Base-by-base conservation (phyloP, 2,888 invertebrate genomes). In the Lypha dubia region DNA sequence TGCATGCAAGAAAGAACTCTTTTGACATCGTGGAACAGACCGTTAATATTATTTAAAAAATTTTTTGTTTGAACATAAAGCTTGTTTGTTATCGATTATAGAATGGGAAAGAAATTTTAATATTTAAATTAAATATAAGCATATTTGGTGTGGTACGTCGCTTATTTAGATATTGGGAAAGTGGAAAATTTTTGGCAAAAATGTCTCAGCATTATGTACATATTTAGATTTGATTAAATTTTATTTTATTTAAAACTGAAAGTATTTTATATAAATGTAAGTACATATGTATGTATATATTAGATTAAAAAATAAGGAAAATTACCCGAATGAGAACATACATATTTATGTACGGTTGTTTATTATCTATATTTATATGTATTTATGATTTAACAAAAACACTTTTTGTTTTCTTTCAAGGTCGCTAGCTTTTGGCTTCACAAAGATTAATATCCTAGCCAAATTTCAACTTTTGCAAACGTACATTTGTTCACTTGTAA, bases 211-310 rank as follows among this genome's bases (percentile, higher is more conserved):
- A 28, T n/a, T n/a, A n/a, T n/a, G n/a, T n/a, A 28, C 2, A 49
- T 49, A 49, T 67, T 58, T 68, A 4, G 22, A 28, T 28, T 28
- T 28, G 5, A 28, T 28, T 11, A 32, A 44, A 63, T 46, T 41
- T 38, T 15, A 46, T 67, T 77, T 60, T 38, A 24, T 11, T 53
- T 24, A 49, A 71, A 63, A 79, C 46, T 44, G 35, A 79, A 70
- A 79, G 63, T 58, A 7, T 71, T 46, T 63, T 53, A 17, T 41
- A 53, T 32, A 75, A 65, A 75, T 49, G n/a, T n/a, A n/a, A n/a
- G n/a, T n/a, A n/a, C n/a, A n/a, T n/a, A n/a, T n/a, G n/a, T n/a
- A n/a, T n/a, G n/a, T n/a, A n/a, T n/a, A n/a, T n/a, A n/a, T n/a
- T n/a, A n/a, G n/a, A n/a, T n/a, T n/a, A n/a, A n/a, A n/a, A n/a